Conservation (phyloP, 2,113 vertebrate genomes). For the Pleuronectes platessa region DNA sequence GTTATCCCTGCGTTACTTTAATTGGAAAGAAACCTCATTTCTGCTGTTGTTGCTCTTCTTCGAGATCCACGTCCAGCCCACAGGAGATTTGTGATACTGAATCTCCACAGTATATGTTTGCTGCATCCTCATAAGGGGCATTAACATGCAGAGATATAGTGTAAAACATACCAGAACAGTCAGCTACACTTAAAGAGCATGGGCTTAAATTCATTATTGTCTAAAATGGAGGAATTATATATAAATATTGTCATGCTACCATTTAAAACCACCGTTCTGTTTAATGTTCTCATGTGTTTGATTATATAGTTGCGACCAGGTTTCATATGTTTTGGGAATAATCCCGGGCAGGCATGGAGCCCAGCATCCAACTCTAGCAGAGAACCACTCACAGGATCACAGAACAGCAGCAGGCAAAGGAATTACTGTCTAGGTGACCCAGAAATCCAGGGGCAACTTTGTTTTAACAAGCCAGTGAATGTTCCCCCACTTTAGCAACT, state of each 20-base stretch:
- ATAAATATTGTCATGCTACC: slow-evolving; percentile 14
- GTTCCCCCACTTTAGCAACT: slow-evolving; percentile 80
- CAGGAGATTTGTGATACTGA: slow-evolving; percentile 59
- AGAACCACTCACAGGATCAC: slow-evolving; percentile 54
- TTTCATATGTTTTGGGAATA: slow-evolving; percentile 24
- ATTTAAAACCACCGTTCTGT: slow-evolving; percentile 28
- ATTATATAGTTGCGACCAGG: slow-evolving; percentile 29
- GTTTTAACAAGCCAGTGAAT: slow-evolving; percentile 84
- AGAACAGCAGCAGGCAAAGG: slow-evolving; percentile 73
- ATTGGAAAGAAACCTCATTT: slow-evolving; percentile 78
- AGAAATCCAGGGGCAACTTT: slow-evolving; percentile 85
- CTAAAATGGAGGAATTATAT: not conserved
- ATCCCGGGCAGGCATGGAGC: slow-evolving; percentile 38
- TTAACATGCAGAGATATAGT: slow-evolving; percentile 47
- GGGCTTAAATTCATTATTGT: slow-evolving; percentile 9
- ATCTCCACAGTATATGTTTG: slow-evolving; percentile 48
- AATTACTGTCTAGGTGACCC: slow-evolving; percentile 84
- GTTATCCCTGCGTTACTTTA: slow-evolving; percentile 76
- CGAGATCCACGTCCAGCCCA: slow-evolving; percentile 49
- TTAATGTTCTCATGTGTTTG: slow-evolving; percentile 44
- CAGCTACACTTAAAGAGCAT: not conserved
- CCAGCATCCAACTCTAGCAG: slow-evolving; percentile 50
- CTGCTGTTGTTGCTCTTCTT: slow-evolving; percentile 69
- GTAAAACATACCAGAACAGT: slow-evolving; percentile 29
- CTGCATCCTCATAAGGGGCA: slow-evolving; percentile 45